A percentile compares a stretch with the other conserved stretches of the same genome.
phyloP scores from a whole-genome alignment of 2,888 invertebrate species.

The Dilophus febrilis region DNA sequence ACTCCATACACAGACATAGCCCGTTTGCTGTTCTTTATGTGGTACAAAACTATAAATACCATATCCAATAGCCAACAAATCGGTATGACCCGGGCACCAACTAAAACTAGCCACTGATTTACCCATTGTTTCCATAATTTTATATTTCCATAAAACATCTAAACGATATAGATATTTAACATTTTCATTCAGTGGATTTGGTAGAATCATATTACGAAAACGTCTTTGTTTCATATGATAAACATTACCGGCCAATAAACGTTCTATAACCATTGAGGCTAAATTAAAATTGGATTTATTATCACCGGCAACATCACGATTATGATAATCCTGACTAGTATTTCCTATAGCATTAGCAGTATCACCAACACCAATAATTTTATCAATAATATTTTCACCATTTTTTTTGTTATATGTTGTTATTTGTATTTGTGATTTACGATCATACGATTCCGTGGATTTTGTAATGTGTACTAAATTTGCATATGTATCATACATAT shows the following conservation, averaged over 20 bases:
- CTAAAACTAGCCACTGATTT: conserved; percentile 43
- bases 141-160: conserved; percentile 49
- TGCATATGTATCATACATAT: conserved; percentile 56
- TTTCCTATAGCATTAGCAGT: no score
- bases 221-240: conserved; percentile 49
- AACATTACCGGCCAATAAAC: conserved; percentile 52
- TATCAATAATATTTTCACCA: not conserved
- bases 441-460: conserved; percentile 29
- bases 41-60: conserved; percentile 43
- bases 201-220: conserved; percentile 45
- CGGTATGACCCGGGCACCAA: conserved; percentile 49
- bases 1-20: conserved; percentile 60
- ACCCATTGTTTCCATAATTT: conserved; percentile 32
- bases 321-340: no score
- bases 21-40: conserved; percentile 32
- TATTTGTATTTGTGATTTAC: conserved; percentile 31
- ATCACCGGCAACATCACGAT: no score
- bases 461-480: conserved; percentile 24
- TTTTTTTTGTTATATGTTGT: conserved; percentile 18
- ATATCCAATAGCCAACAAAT: conserved; percentile 59
- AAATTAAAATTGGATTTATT: conserved; percentile 39
- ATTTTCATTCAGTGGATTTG: conserved; percentile 43
- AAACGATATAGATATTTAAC: conserved; percentile 49
- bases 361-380: conserved; percentile 2
- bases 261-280: conserved; percentile 46